phyloP scores from a whole-genome alignment of 2,113 vertebrate species.

The Oxygymnocypris stewartii region DNA sequence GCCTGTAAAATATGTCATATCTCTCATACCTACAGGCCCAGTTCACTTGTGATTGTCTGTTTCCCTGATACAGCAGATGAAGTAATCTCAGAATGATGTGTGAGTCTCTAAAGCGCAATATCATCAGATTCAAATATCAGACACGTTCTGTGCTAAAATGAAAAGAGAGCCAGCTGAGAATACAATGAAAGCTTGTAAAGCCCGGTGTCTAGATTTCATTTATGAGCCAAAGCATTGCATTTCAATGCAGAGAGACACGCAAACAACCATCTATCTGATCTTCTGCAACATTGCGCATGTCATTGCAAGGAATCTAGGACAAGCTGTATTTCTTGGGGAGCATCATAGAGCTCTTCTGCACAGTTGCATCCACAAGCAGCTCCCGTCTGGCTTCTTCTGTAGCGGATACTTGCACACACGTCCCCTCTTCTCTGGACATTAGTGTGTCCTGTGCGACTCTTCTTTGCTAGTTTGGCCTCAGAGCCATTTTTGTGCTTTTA shows the following conservation, averaged over 20 bases:
- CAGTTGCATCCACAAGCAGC: constrained; percentile 29
- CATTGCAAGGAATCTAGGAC: constrained; percentile 35
- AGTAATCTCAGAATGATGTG: not conserved
- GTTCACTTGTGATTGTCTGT: not conserved
- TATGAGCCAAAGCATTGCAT: not conserved
- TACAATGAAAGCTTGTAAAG: too few species aligned
- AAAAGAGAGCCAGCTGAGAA: not conserved
- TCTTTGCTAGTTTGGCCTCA: not conserved
- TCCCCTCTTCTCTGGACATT: not conserved
- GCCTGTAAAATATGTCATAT: not conserved
- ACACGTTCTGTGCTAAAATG: not conserved
- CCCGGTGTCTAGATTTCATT: not conserved
- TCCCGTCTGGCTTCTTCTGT: not conserved
- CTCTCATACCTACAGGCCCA: not conserved
- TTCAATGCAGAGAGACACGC: not conserved
- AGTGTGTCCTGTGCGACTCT: not conserved
- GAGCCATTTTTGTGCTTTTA: constrained; percentile 25
- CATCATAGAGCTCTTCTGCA: constrained; percentile 33
- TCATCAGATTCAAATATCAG: not conserved
- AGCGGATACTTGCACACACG: not conserved
- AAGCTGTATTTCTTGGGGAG: constrained; percentile 43
- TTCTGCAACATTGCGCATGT: constrained; percentile 6
- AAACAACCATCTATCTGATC: constrained; percentile 7
- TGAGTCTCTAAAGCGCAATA: not conserved
- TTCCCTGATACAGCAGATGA: not conserved